phyloP scores from a whole-genome alignment of 2,797 vertebrate genomes.

The Kryptolebias ocellatus region DNA sequence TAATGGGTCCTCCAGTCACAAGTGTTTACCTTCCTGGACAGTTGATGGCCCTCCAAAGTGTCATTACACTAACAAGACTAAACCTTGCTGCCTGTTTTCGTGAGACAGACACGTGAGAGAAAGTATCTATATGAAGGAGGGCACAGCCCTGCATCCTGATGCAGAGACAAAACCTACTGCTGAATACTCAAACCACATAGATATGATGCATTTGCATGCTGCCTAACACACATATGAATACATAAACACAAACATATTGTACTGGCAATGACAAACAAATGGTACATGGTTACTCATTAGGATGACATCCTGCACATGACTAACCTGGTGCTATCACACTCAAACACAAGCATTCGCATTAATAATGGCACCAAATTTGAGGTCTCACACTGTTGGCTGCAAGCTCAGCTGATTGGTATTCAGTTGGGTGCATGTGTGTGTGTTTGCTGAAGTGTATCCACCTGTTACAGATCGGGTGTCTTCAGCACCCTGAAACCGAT shows the following conservation, averaged over 20 bases:
- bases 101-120: conserved; percentile 5
- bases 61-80: conserved; percentile 75
- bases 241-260: neutral
- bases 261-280: conserved; percentile 21
- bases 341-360: neutral
- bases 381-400: conserved; percentile 53
- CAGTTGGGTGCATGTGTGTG: conserved; percentile 53
- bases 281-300: conserved; percentile 32
- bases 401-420: conserved; percentile 67
- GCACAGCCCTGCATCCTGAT: conserved; percentile 27
- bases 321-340: conserved; percentile 6
- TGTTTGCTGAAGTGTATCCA: conserved; percentile 68
- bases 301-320: conserved; percentile 6
- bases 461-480: conserved; percentile 71
- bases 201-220: conserved; percentile 24
- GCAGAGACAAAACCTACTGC: conserved; percentile 7
- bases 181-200: conserved; percentile 3
- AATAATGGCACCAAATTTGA: conserved; percentile 29
- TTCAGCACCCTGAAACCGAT: conserved; percentile 59
- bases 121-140: conserved; percentile 19
- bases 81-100: conserved; percentile 36
- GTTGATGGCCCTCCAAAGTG: conserved; percentile 72
- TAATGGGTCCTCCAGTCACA: conserved; percentile 74
- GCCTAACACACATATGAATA: neutral
- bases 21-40: conserved; percentile 75